These are phyloP conservation scores for Nylanderia fulva DNA, from an alignment of 1,140 invertebrate species.

Conservation along the genomic window DNA sequence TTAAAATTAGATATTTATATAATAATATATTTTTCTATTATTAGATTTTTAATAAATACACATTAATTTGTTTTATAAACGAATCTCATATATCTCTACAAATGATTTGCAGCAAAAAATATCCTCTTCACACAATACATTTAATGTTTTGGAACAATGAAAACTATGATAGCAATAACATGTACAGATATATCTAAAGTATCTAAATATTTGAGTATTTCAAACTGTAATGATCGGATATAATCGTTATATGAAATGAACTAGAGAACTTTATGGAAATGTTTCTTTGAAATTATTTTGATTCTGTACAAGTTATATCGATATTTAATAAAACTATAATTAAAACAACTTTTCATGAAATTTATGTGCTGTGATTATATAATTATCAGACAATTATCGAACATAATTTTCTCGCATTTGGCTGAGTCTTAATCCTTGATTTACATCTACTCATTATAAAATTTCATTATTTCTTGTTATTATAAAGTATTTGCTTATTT, in stretches of 20 bases:
- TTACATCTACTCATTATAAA: background rate
- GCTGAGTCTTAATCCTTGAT: background rate
- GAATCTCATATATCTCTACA: background rate
- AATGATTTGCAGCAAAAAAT: background rate
- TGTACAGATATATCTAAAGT: background rate
- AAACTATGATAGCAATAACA: background rate
- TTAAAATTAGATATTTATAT: background rate
- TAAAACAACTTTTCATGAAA: background rate
- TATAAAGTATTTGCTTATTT: background rate
- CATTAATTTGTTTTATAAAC: background rate
- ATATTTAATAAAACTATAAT: background rate
- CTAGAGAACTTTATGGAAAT: slow-evolving; percentile 10
- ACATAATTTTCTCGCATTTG: background rate
- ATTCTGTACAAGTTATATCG: background rate
- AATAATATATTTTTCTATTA: background rate
- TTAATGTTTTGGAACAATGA: slow-evolving; percentile 2
- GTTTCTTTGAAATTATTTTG: slow-evolving; percentile 12
- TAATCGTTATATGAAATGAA: slow-evolving; percentile 39
- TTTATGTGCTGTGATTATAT: background rate
- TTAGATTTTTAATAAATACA: background rate
- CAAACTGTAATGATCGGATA: slow-evolving; percentile 13
- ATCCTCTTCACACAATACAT: background rate
- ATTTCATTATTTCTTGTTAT: background rate
- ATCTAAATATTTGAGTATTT: background rate
- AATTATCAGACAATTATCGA: background rate